These are phyloP conservation scores for Phallusia fumigata DNA, from an alignment of 23 tunicate species.

Conservation along the genomic window DNA sequence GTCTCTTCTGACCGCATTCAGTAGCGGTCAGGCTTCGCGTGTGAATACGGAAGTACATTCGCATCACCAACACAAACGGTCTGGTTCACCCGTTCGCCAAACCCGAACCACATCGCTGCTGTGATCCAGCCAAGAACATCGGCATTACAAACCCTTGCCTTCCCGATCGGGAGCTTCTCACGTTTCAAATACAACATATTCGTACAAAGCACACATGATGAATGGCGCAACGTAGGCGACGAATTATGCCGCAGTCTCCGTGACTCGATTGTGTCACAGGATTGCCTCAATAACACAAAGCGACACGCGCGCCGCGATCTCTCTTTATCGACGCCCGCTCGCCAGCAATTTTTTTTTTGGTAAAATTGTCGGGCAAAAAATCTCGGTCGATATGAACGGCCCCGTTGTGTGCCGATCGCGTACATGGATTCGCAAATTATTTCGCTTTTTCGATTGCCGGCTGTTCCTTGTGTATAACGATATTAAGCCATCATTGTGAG, in stretches of 20 bases:
- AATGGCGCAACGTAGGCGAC: not conserved
- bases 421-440: not conserved
- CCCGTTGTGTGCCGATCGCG: not conserved
- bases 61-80: constrained; percentile 5
- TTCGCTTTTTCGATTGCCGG: not conserved
- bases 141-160: not conserved
- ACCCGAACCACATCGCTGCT: not conserved
- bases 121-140: not conserved
- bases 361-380: not conserved
- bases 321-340: not conserved
- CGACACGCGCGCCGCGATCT: constrained; percentile 3
- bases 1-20: not conserved
- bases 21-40: not conserved
- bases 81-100: not conserved
- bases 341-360: not conserved
- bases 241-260: constrained; percentile 6
- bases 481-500: not conserved
- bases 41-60: constrained; percentile 11
- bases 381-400: constrained; percentile 5
- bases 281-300: constrained; percentile 6
- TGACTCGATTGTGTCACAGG: constrained; percentile 1
- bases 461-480: not conserved
- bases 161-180: not conserved
- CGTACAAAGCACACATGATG: not conserved
- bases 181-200: constrained; percentile 11